Base-by-base conservation (phyloP, 2,797 vertebrate genomes). In the Pipistrellus nathusii region DNA sequence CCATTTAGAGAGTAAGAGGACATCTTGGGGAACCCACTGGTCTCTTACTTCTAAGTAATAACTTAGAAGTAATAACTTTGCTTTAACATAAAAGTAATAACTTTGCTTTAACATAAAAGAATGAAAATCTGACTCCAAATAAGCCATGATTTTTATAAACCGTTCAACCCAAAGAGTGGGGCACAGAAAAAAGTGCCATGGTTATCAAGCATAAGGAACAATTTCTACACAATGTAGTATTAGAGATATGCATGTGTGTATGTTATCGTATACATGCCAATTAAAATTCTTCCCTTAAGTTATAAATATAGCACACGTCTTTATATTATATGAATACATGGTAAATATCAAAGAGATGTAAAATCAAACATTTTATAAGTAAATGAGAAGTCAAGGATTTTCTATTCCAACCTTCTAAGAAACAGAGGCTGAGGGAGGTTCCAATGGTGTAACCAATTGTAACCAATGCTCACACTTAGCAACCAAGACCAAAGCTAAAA, bases 81-180 rank as follows among this genome's bases (percentile, higher is more conserved):
- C 71, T 87, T 68, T 91, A 76, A 92, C 32, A 73, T n/a, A n/a
- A 95, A 30, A 64, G 64, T n/a, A n/a, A n/a, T n/a, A 32, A 32
- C 78, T 77, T 87, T 4, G 48, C 71, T 87, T 68, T 91, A 76
- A 92, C 32, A 73, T n/a, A n/a, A 95, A 30, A 64, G 64, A 72
- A 72, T 51, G 17, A 32, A 93, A 88, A 83, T 35, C 69, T 48
- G 30, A 25, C 23, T 57, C 30, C 30, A 85, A 53, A 90, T 35
- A 86, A 88, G 32, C 48, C n/a, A 35, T 44, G 6, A 30, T 89
- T 77, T 72, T 20, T 85, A 88, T 20, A 59, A 80, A 71, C 9
- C 4, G 21, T 51, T 62, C 55, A 53, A 90, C 30, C 8, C 27
- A 66, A 78, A 96, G 75, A 78, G 44, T 8, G 30, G 8, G 13